Percentiles rank a stretch among this genome's conserved stretches.
Conservation (phyloP, 2,797 vertebrate genomes). For the Pyrrhura leucotis region DNA sequence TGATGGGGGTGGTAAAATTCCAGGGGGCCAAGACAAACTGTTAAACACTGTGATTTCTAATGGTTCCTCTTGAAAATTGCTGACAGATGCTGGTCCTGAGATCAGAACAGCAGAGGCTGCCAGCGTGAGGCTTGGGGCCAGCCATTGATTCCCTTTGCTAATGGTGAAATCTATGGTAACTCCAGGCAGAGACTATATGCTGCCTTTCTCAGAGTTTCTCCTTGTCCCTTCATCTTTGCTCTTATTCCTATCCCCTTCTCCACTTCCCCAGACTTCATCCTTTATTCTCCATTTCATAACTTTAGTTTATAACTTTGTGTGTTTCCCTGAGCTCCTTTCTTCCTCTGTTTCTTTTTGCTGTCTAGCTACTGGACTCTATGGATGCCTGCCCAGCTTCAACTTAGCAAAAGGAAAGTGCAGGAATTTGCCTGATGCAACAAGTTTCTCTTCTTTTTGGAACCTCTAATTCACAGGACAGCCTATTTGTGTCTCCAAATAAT, state of each 20-base stretch:
- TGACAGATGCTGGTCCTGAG: constrained; percentile 77
- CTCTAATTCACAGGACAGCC: neutral
- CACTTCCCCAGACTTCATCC: neutral
- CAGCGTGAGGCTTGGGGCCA: constrained; percentile 58
- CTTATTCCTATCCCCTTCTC: neutral
- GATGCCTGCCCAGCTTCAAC: constrained; percentile 7
- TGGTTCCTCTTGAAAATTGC: constrained; percentile 71
- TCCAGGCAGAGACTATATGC: neutral
- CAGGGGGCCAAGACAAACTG: constrained; percentile 77
- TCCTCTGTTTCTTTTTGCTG: neutral
- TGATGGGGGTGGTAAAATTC: constrained; percentile 59
- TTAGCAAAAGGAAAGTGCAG: neutral
- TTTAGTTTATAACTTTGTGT: neutral
- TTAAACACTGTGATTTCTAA: constrained; percentile 70
- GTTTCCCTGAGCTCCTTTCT: neutral
- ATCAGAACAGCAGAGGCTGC: constrained; percentile 60
- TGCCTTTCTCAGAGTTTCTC: neutral
- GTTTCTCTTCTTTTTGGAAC: constrained; percentile 26
- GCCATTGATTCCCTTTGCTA: constrained; percentile 58
- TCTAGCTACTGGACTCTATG: neutral
- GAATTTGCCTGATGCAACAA: constrained; percentile 52
- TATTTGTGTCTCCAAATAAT: neutral
- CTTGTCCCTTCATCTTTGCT: neutral
- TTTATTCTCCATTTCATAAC: neutral
- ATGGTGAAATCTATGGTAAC: constrained; percentile 37